A percentile compares a stretch with the other conserved stretches of the same genome.
These are phyloP conservation scores for Drosophila ficusphila DNA, from an alignment of 1,140 invertebrate genomes.

Conservation along the genomic window DNA sequence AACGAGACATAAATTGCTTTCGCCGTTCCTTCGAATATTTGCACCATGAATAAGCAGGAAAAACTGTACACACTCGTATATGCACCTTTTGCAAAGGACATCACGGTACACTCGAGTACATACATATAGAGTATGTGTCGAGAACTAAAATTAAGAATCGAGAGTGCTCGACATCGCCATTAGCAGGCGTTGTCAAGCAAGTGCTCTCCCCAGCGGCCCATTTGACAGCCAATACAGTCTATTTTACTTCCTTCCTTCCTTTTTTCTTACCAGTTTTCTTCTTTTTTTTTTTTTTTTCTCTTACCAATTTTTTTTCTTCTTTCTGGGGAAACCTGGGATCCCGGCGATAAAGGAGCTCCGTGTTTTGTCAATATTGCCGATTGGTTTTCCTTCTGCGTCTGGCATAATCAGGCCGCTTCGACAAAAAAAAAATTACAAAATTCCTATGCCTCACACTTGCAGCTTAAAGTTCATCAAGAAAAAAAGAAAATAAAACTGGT, in stretches of 20 bases:
- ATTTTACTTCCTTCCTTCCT: background rate
- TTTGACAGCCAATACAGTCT: constrained; percentile 4
- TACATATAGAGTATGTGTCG: background rate
- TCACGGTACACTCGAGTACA: background rate
- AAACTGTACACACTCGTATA: no score
- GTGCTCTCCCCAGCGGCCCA: constrained; percentile 3
- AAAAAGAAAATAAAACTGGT: background rate
- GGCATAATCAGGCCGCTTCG: background rate
- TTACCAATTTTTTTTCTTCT: background rate
- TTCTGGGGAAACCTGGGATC: background rate
- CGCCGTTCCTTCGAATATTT: background rate
- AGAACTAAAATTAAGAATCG: constrained; percentile 4
- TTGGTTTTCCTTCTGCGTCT: constrained; percentile 4
- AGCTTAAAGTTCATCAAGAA: constrained; percentile 14
- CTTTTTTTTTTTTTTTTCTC: background rate
- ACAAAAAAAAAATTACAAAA: background rate
- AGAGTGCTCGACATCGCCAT: background rate
- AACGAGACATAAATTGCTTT: constrained; percentile 2
- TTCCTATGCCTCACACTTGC: background rate
- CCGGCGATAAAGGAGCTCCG: background rate
- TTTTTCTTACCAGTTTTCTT: background rate
- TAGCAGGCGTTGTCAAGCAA: background rate
- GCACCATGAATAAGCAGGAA: constrained; percentile 5
- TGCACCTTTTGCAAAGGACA: background rate
- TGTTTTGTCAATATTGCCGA: constrained; percentile 9